Evolutionary conservation across 2,113 vertebrate species (phyloP).

Genomic region (Morone chrysops): DNA sequence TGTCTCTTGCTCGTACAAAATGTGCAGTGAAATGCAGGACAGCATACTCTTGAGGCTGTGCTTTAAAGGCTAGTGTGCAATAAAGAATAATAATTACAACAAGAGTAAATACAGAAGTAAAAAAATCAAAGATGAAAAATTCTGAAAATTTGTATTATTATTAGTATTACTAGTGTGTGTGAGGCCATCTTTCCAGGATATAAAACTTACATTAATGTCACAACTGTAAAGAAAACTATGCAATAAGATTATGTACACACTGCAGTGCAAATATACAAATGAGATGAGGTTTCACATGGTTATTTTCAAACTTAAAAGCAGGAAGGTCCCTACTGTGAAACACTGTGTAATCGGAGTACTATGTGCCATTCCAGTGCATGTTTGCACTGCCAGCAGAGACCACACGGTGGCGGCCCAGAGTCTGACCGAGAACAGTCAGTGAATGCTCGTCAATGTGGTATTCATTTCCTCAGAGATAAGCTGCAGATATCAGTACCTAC

Average conservation of each 20-base stretch:
- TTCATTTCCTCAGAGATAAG: constrained; percentile 78
- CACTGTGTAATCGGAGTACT: constrained; percentile 42
- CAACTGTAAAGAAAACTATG: no score
- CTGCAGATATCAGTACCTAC: constrained; percentile 74
- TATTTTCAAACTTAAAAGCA: neutral
- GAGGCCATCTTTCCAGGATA: no score
- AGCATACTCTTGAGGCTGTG: neutral
- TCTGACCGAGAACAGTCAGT: constrained; percentile 15
- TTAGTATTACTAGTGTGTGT: no score
- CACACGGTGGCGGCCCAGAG: constrained; percentile 67
- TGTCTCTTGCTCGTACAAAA: neutral
- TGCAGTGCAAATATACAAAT: neutral
- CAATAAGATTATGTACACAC: no score
- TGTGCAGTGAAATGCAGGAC: neutral
- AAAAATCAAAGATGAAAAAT: no score
- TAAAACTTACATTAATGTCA: no score
- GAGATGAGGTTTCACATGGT: neutral
- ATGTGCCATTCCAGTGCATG: constrained; percentile 25
- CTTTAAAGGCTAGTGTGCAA: neutral
- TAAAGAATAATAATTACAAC: neutral
- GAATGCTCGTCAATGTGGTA: constrained; percentile 47
- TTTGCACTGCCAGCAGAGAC: constrained; percentile 14
- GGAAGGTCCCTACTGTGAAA: constrained; percentile 31
- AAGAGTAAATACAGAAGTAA: neutral
- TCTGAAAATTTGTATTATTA: no score